A percentile compares a stretch with the other conserved stretches of the same genome.
Evolutionary conservation across 2,797 vertebrate species (phyloP).

Genomic region (Ctenosaura bakeri): DNA sequence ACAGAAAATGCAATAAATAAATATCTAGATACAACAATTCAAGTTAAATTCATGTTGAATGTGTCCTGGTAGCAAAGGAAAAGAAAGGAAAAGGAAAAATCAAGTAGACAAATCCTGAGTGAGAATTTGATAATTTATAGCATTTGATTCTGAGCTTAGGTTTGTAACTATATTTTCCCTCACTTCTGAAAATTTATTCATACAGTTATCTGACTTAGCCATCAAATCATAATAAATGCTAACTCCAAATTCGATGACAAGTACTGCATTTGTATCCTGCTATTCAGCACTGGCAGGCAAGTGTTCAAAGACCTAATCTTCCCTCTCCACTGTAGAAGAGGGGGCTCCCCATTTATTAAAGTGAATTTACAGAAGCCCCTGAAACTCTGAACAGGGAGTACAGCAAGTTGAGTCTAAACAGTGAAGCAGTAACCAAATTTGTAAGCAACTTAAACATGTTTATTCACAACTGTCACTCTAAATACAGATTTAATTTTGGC

Average conservation of each 20-base stretch:
- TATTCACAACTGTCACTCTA: conserved; percentile 18
- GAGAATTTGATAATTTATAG: conserved; percentile 4
- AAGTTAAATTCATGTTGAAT: background rate
- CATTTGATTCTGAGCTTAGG: conserved; percentile 8
- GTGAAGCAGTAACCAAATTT: conserved; percentile 35
- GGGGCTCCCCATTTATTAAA: background rate
- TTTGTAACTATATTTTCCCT: conserved; percentile 13
- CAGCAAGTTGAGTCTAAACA: background rate
- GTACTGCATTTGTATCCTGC: conserved; percentile 6
- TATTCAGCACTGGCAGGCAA: background rate
- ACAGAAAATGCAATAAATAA: background rate
- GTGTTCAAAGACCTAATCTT: background rate
- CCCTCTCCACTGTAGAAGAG: background rate
- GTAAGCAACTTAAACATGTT: conserved; percentile 41
- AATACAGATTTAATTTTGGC: conserved; percentile 51
- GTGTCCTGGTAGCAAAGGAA: background rate
- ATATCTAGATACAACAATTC: background rate
- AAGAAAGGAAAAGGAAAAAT: too few relatives aligned
- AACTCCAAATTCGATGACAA: conserved; percentile 44
- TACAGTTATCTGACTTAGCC: conserved; percentile 21
- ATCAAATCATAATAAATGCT: conserved; percentile 5
- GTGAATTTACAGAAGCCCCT: conserved; percentile 8
- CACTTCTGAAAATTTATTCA: background rate
- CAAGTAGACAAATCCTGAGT: background rate
- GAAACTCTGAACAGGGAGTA: background rate